phyloP scores from a whole-genome alignment of 2,888 invertebrate species.

The Choristoneura rosaceana region DNA sequence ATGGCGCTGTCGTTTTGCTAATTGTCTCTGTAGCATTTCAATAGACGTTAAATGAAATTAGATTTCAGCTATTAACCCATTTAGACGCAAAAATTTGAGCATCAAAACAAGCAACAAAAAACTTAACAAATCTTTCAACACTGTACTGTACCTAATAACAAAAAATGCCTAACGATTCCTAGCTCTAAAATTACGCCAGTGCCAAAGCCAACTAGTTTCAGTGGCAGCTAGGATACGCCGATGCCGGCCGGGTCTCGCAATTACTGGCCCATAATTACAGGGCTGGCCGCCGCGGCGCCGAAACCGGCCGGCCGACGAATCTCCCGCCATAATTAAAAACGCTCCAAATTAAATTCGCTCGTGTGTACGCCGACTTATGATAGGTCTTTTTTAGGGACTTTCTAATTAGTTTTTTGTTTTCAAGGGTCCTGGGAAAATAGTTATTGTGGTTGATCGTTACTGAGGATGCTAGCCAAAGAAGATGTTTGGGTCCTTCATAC shows the following conservation, averaged over 20 bases:
- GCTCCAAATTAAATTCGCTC: slow-evolving; percentile 85
- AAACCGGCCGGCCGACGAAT: slow-evolving; percentile 74
- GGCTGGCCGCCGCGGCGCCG: slow-evolving; percentile 81
- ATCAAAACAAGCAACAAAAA: neutral
- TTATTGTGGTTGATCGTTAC: slow-evolving; percentile 44
- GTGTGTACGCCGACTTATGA: slow-evolving; percentile 80
- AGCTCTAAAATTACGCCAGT: slow-evolving; percentile 21
- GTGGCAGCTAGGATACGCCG: slow-evolving; percentile 67
- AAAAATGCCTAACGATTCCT: slow-evolving; percentile 15
- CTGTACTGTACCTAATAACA: neutral
- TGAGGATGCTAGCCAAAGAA: neutral
- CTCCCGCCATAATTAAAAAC: slow-evolving; percentile 84
- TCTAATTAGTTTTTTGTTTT: slow-evolving; percentile 79
- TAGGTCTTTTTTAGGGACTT: slow-evolving; percentile 83
- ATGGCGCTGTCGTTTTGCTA: too few relatives aligned
- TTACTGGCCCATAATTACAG: slow-evolving; percentile 85
- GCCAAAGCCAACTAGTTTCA: slow-evolving; percentile 54
- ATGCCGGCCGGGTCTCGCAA: slow-evolving; percentile 73
- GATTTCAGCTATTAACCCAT: neutral
- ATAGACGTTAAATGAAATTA: neutral
- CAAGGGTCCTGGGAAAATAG: slow-evolving; percentile 65
- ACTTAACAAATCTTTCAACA: slow-evolving; percentile 1
- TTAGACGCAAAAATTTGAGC: neutral
- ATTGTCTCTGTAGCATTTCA: neutral
- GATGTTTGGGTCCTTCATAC: neutral